Percentiles rank a stretch among this genome's conserved stretches.
Evolutionary conservation across 2,797 vertebrate genomes (phyloP).

Genomic region (Clarias platycephalus): DNA sequence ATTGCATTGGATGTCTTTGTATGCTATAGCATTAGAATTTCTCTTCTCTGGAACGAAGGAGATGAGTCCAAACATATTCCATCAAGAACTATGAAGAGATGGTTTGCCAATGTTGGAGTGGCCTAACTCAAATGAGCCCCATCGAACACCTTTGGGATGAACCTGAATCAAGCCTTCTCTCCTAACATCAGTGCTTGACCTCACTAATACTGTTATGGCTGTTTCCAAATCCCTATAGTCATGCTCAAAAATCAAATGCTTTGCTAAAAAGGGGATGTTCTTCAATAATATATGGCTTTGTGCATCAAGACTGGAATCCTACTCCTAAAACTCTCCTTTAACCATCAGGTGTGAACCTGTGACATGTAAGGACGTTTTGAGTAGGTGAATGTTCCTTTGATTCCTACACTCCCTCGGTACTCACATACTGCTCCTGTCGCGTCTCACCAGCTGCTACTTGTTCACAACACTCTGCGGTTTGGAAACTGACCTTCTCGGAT

Average conservation of each 20-base stretch:
- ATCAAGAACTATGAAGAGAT: background rate
- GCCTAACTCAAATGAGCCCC: background rate
- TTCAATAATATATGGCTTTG: background rate
- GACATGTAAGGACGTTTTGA: constrained; percentile 48
- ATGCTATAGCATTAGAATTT: background rate
- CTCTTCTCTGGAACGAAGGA: background rate
- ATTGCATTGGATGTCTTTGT: background rate
- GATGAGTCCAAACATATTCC: background rate
- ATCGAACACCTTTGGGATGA: background rate
- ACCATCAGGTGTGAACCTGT: constrained; percentile 7
- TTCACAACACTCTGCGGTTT: constrained; percentile 49
- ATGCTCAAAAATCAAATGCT: background rate
- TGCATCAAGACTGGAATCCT: background rate
- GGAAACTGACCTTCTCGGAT: constrained; percentile 48
- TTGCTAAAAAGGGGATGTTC: too few species aligned
- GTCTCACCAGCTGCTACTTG: constrained; percentile 57
- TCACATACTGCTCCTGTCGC: constrained; percentile 47
- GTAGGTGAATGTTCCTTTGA: constrained; percentile 39
- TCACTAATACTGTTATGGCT: background rate
- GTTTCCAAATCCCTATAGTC: background rate
- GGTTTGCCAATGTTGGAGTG: background rate
- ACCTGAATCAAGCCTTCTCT: background rate
- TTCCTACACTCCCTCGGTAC: constrained; percentile 59
- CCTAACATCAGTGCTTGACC: background rate
- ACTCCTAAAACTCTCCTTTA: constrained; percentile 33